Conservation (phyloP, 2,888 invertebrate genomes). For the Pheosia tremula region DNA sequence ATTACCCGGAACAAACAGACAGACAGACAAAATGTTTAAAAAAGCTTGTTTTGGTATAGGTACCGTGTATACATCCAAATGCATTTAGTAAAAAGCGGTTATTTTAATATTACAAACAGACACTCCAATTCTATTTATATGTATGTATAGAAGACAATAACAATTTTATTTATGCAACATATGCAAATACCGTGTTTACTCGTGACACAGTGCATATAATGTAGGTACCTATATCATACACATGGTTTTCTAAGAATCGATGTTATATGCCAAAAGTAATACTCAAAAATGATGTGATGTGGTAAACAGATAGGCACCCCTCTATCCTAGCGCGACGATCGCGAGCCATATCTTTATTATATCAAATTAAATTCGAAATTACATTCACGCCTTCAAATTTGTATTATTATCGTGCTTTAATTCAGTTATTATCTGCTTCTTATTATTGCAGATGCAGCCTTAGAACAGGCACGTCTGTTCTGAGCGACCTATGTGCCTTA, state of each 20-base stretch:
- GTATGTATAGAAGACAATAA: too few species aligned
- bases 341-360: slow-evolving; percentile 31
- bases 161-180: too few species aligned
- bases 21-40: too few species aligned
- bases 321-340: not conserved
- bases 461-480: not conserved
- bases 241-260: not conserved
- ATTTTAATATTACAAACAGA: too few species aligned
- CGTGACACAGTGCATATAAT: too few species aligned
- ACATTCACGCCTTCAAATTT: slow-evolving; percentile 14
- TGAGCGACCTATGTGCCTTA: not conserved
- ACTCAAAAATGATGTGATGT: not conserved
- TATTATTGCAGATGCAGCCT: not conserved
- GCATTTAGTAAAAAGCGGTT: too few species aligned
- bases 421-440: not conserved
- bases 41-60: too few species aligned
- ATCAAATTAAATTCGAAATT: slow-evolving; percentile 36
- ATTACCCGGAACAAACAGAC: too few species aligned
- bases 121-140: too few species aligned
- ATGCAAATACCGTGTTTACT: too few species aligned
- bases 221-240: too few species aligned
- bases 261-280: not conserved
- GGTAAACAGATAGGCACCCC: slow-evolving; percentile 8
- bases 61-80: too few species aligned
- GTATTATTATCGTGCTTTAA: slow-evolving; percentile 3